Percentiles rank a stretch among this genome's conserved stretches.
These are phyloP conservation scores for Ctenochaetus hawaiiensis DNA, from an alignment of 2,797 vertebrate genomes.

Conservation along the genomic window DNA sequence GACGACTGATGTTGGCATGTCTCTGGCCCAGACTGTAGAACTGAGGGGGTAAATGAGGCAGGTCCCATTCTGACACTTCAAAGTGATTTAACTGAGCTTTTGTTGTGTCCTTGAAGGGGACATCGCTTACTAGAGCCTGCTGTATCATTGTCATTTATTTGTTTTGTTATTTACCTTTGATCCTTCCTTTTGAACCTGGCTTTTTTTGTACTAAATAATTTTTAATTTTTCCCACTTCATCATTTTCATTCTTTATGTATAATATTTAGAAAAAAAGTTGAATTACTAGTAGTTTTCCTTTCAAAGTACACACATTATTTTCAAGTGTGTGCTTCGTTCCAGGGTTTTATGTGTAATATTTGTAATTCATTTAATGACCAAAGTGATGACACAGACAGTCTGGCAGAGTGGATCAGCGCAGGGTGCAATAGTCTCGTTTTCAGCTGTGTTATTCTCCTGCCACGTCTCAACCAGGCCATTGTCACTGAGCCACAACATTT, in stretches of 20 bases:
- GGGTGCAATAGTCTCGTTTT: conserved; percentile 60
- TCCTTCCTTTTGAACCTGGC: conserved; percentile 35
- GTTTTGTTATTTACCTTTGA: conserved; percentile 48
- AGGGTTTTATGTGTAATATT: conserved; percentile 36
- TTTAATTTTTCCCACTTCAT: neutral
- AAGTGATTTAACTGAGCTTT: conserved; percentile 64
- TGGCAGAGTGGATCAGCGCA: conserved; percentile 54
- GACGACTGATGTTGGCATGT: conserved; percentile 66
- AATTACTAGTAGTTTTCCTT: conserved; percentile 16
- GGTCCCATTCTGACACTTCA: conserved; percentile 75
- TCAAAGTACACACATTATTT: conserved; percentile 5
- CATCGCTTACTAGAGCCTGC: conserved; percentile 35
- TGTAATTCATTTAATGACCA: conserved; percentile 65
- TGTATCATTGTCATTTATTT: conserved; percentile 39
- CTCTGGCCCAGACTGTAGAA: conserved; percentile 56
- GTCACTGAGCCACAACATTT: conserved; percentile 74
- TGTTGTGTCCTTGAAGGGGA: conserved; percentile 70
- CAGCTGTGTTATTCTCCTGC: conserved; percentile 63
- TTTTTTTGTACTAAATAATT: conserved; percentile 4
- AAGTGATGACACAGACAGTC: conserved; percentile 55
- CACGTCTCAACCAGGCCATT: conserved; percentile 70
- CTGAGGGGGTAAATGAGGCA: conserved; percentile 65
- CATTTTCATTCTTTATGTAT: neutral
- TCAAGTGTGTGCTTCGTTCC: conserved; percentile 27
- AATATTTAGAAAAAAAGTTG: neutral